Base-by-base conservation (phyloP, 1,140 invertebrate species). In the Magallana gigas region DNA sequence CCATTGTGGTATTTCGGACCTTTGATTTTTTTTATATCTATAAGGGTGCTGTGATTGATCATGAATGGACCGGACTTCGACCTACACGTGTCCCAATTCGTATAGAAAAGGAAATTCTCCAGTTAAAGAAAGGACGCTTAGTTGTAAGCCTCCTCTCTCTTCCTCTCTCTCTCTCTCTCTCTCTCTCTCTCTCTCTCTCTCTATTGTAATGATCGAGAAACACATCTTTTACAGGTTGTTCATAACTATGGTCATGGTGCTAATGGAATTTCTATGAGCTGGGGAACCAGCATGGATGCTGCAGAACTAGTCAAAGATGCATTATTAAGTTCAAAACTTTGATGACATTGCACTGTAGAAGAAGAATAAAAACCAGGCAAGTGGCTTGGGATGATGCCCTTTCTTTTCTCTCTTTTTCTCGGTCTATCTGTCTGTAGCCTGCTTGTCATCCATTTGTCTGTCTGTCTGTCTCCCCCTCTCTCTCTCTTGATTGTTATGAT, bases 191-290 rank as follows among this genome's bases (percentile, higher is more conserved):
- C 29, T 23, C 16, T 83, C 57, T 83, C 18, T 23, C 14, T 80
- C 29, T 23, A 23, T 23, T 80, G 4, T 29, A 1, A 80, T 12
- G 6, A 29, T n/a, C n/a, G 0, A 36, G 8, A 48, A 36, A 18
- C 29, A 36, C 23, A 14, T 57, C 56, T 57, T 8, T 58, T 83
- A 14, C 16, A 92, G 91, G 86, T 92, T 59, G 96, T 98, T 3
- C 98, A 99, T 94, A 98, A 98, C 94, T 98, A 98, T 93, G 98
- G 98, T 8, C 98, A 98, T 93, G 97, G 98, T 1, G 97, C 97
- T 8, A 98, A 98, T 94, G 98, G 98, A 11, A 96, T 99, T 1
- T 97, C 97, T 85, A 96, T 97, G 59, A 97, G 97, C 11, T 98
- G 98, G 9, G 98, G 98, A 56, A 98, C 98, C 1, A 96, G 97